Conservation (phyloP, 2,797 vertebrate species). For the Delichon dasypus region DNA sequence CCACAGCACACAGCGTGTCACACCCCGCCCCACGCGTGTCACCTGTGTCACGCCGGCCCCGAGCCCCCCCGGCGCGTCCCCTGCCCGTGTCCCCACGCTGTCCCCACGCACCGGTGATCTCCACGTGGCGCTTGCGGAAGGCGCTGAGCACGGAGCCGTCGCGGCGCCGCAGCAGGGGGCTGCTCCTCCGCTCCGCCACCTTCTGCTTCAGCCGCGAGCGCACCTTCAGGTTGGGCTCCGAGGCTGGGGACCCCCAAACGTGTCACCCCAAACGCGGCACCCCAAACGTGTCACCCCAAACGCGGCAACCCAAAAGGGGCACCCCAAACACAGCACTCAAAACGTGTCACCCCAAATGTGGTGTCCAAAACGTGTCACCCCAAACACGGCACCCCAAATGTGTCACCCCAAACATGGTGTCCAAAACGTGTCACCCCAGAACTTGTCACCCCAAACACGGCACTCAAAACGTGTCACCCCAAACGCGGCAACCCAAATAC, state of each 20-base stretch:
- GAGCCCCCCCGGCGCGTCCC: background rate
- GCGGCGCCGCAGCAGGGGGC: constrained; percentile 85
- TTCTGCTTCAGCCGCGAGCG: constrained; percentile 94
- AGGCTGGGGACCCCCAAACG: constrained; percentile 68
- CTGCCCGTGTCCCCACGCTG: background rate
- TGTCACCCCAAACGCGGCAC: background rate
- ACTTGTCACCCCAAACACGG: no score
- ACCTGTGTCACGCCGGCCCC: background rate
- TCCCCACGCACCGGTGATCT: constrained; percentile 71
- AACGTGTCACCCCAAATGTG: no score
- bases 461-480: no score
- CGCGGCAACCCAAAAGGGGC: no score
- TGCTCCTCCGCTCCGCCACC: constrained; percentile 89
- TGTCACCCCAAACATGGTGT: no score
- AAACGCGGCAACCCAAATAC: no score
- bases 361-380: no score
- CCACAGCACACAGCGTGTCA: no score
- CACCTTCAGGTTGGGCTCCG: constrained; percentile 89
- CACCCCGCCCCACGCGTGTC: no score
- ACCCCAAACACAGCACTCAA: background rate
- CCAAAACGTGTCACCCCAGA: no score
- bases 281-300: no score
- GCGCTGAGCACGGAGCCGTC: constrained; percentile 89
- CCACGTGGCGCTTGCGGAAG: constrained; percentile 85
- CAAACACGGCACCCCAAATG: no score